Evolutionary conservation across 2,113 vertebrate species (phyloP).

Genomic region (Pycnonotus jocosus): DNA sequence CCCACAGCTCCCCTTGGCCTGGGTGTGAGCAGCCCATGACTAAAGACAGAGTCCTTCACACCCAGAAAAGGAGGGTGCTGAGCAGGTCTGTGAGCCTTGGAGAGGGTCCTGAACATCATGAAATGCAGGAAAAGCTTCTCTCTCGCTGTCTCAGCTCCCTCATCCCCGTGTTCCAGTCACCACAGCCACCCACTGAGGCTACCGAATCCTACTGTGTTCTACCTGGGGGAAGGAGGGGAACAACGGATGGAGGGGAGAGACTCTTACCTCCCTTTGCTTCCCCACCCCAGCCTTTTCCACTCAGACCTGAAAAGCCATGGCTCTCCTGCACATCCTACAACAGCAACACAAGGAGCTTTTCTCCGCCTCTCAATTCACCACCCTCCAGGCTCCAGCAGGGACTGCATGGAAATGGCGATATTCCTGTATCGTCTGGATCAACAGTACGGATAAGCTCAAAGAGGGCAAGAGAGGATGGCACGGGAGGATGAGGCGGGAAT

Average conservation of each 20-base stretch:
- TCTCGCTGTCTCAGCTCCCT: background rate
- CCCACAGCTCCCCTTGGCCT: background rate
- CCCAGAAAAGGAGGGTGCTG: background rate
- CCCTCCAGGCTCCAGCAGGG: background rate
- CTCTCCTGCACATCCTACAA: background rate
- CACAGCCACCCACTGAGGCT: background rate
- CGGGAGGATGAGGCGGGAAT: background rate
- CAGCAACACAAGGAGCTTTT: background rate
- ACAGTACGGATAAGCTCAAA: background rate
- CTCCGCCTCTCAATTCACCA: background rate
- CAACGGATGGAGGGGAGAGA: background rate
- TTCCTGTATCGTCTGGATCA: constrained; percentile 30
- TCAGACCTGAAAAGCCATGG: background rate
- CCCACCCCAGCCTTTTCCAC: background rate
- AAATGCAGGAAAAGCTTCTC: background rate
- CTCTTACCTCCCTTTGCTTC: background rate
- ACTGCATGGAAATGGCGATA: constrained; percentile 30
- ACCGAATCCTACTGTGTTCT: background rate
- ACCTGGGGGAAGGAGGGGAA: background rate
- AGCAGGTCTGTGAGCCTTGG: background rate
- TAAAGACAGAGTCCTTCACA: background rate
- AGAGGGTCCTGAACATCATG: background rate
- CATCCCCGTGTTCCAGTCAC: background rate
- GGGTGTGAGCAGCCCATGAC: background rate
- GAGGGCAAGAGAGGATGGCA: constrained; percentile 33